Conservation (phyloP, 2,888 invertebrate species). For the Allolobophora icterica region DNA sequence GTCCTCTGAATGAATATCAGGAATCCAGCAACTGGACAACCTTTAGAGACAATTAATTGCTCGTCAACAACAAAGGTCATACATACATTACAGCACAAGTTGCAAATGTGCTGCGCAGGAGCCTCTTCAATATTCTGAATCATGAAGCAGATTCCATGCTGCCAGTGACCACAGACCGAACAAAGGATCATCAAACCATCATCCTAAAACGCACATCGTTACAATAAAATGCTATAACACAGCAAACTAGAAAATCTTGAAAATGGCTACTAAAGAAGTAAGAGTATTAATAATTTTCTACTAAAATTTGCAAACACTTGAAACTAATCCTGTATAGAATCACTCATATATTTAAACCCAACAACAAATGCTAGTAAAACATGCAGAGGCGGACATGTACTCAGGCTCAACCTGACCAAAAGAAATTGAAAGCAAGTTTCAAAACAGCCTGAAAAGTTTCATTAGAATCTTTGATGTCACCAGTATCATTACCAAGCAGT, state of each 20-base stretch:
- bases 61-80: background rate
- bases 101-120: slow-evolving; percentile 59
- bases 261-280: background rate
- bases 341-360: background rate
- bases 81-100: slow-evolving; percentile 56
- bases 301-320: background rate
- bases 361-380: background rate
- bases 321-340: background rate
- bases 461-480: background rate
- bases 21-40: background rate
- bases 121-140: slow-evolving; percentile 57
- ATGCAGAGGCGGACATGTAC: background rate
- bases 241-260: background rate
- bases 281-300: background rate
- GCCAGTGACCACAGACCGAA: slow-evolving; percentile 63
- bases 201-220: slow-evolving; percentile 53
- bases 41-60: background rate
- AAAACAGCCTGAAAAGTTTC: background rate
- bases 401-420: background rate
- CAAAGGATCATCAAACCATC: slow-evolving; percentile 66
- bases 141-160: slow-evolving; percentile 64
- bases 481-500: background rate
- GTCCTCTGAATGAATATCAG: background rate
- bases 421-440: background rate
- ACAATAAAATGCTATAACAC: background rate